Evolutionary conservation across 2,888 invertebrate genomes (phyloP).

Genomic region (Euplexia lucipara): DNA sequence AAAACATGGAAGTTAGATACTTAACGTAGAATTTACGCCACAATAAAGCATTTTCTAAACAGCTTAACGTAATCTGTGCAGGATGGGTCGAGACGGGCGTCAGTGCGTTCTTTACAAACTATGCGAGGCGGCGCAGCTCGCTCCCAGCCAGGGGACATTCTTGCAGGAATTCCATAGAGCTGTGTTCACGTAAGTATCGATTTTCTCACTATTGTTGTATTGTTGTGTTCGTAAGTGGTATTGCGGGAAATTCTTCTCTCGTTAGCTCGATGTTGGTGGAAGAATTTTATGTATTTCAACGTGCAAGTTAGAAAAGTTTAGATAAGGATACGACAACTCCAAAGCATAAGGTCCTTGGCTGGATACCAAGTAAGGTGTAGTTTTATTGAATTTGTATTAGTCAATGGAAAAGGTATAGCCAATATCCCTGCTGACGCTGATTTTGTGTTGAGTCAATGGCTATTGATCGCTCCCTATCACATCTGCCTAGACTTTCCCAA

Average conservation of each 20-base stretch:
- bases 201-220: slow-evolving; percentile 52
- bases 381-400: too few relatives aligned
- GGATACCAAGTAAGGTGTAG: too few relatives aligned
- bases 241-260: slow-evolving; percentile 39
- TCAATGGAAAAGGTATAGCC: too few relatives aligned
- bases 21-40: slow-evolving; percentile 14
- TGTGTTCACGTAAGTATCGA: slow-evolving; percentile 92
- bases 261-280: slow-evolving; percentile 1
- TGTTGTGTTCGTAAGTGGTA: slow-evolving; percentile 39
- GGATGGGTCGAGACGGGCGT: slow-evolving; percentile 90
- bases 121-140: slow-evolving; percentile 90
- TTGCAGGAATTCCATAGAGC: slow-evolving; percentile 92
- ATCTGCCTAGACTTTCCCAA: too few relatives aligned
- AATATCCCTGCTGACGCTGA: too few relatives aligned
- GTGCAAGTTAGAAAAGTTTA: not conserved
- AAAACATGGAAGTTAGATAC: slow-evolving; percentile 14
- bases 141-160: slow-evolving; percentile 89
- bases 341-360: too few relatives aligned
- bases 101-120: slow-evolving; percentile 92
- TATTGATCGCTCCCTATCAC: too few relatives aligned
- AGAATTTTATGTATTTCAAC: slow-evolving; percentile 14
- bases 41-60: slow-evolving; percentile 60
- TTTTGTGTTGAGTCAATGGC: too few relatives aligned
- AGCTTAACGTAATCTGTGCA: slow-evolving; percentile 71
- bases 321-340: too few relatives aligned